These are phyloP conservation scores for Pedetes capensis DNA, from an alignment of 2,113 vertebrate species.

Conservation along the genomic window DNA sequence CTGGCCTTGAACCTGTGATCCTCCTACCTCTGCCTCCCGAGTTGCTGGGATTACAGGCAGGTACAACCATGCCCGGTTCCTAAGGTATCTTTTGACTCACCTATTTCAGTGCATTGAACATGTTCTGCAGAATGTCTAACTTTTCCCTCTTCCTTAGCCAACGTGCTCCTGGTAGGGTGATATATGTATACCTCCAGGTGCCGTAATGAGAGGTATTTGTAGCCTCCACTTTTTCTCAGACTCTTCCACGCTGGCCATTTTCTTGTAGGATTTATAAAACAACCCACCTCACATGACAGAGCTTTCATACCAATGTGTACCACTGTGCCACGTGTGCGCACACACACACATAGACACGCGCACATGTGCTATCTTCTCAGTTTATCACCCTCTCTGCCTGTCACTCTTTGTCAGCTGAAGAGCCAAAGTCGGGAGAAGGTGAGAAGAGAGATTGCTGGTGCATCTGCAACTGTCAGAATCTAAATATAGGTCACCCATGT, in stretches of 20 bases:
- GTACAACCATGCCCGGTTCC: no score
- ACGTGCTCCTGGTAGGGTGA: neutral
- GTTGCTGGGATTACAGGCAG: no score
- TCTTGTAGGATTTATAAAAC: neutral
- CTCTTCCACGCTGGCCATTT: neutral
- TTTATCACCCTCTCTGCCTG: slow-evolving; percentile 44
- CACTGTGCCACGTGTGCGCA: neutral
- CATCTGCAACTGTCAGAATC: slow-evolving; percentile 34
- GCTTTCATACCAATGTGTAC: neutral
- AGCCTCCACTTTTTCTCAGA: neutral
- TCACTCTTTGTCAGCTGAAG: slow-evolving; percentile 17
- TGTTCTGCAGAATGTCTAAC: neutral
- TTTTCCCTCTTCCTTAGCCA: neutral
- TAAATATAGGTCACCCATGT: slow-evolving; percentile 55
- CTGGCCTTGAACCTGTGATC: no score
- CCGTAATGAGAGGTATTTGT: neutral
- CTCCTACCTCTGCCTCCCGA: no score
- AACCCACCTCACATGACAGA: neutral
- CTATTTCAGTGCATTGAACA: neutral
- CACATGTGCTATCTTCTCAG: neutral
- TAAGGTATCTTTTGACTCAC: neutral
- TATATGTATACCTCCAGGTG: neutral
- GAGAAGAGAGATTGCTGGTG: slow-evolving; percentile 52
- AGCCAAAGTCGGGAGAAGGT: slow-evolving; percentile 47
- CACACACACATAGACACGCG: neutral